Evolutionary conservation across 1,140 invertebrate genomes (phyloP).

Genomic region (Lordiphosa clarofinis): DNA sequence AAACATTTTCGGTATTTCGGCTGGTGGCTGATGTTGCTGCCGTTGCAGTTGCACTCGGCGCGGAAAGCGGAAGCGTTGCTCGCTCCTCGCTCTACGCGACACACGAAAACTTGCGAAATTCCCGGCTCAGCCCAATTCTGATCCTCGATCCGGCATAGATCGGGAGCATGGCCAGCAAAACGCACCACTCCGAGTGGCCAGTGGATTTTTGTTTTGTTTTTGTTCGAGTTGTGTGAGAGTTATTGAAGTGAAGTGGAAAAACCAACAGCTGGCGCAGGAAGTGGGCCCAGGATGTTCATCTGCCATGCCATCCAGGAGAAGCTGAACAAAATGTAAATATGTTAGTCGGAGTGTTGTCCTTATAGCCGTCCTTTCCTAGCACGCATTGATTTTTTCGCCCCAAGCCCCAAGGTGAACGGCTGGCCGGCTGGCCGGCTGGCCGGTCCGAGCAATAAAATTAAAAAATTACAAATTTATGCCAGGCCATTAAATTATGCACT

Average conservation of each 20-base stretch:
- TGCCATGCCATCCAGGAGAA: constrained; percentile 56
- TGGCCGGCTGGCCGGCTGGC: too few species aligned
- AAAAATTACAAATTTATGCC: constrained; percentile 16
- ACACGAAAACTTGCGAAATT: background rate
- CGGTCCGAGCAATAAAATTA: constrained; percentile 7
- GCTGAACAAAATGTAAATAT: constrained; percentile 70
- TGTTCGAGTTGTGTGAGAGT: constrained; percentile 17
- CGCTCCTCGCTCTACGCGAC: constrained; percentile 27
- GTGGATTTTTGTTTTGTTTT: constrained; percentile 27
- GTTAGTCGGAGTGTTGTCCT: background rate
- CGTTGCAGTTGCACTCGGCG: constrained; percentile 69
- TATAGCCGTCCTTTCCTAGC: background rate
- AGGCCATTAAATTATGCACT: constrained; percentile 10
- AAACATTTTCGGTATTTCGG: constrained; percentile 66
- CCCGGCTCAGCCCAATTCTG: background rate
- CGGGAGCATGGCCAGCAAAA: constrained; percentile 10
- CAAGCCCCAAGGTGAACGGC: background rate
- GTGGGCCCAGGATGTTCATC: constrained; percentile 50
- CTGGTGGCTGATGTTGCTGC: constrained; percentile 54
- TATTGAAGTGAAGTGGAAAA: constrained; percentile 14
- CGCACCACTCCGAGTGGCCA: constrained; percentile 33
- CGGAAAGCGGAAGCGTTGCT: constrained; percentile 67
- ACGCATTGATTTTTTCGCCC: constrained; percentile 1
- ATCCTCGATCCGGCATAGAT: background rate
- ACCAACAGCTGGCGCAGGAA: constrained; percentile 8